A percentile compares a stretch with the other conserved stretches of the same genome.
Conservation (phyloP, 1,140 invertebrate genomes). For the Pissodes strobi region DNA sequence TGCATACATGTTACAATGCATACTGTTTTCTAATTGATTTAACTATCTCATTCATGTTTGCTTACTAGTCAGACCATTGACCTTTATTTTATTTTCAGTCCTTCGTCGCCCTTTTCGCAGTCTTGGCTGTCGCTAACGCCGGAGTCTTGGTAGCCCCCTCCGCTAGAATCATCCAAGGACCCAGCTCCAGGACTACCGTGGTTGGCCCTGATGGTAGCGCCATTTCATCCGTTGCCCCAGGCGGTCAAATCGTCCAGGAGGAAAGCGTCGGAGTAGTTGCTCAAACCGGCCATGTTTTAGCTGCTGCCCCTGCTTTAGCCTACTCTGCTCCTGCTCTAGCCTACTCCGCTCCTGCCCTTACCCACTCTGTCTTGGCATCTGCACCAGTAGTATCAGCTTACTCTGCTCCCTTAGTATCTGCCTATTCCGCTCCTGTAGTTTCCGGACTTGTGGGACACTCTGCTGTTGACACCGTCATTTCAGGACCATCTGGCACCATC, state of each 20-base stretch:
- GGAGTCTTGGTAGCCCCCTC: conserved; percentile 30
- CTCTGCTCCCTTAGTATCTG: conserved; percentile 11
- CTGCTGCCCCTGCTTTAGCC: not conserved
- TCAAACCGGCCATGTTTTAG: conserved; percentile 18
- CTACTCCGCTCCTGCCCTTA: conserved; percentile 10
- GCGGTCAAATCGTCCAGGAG: conserved; percentile 39
- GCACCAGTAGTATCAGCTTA: conserved; percentile 18
- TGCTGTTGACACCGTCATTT: not conserved
- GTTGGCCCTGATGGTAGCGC: conserved; percentile 42
- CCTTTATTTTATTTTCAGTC: not conserved
- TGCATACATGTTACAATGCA: too few species aligned
- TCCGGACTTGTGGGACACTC: not conserved
- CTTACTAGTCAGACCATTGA: too few species aligned
- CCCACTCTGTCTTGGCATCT: conserved; percentile 12
- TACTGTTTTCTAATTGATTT: too few species aligned
- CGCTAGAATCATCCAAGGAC: conserved; percentile 41
- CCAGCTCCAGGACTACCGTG: conserved; percentile 36
- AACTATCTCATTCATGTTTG: too few species aligned
- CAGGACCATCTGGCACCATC: conserved; percentile 9
- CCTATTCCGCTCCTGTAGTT: conserved; percentile 6
- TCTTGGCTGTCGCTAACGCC: conserved; percentile 29
- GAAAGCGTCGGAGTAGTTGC: conserved; percentile 25
- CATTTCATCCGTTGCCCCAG: conserved; percentile 37
- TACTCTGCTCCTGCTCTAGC: not conserved
- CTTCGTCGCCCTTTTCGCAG: not conserved